These are phyloP conservation scores for Microhierax caerulescens DNA, from an alignment of 2,797 vertebrate species.

Conservation along the genomic window DNA sequence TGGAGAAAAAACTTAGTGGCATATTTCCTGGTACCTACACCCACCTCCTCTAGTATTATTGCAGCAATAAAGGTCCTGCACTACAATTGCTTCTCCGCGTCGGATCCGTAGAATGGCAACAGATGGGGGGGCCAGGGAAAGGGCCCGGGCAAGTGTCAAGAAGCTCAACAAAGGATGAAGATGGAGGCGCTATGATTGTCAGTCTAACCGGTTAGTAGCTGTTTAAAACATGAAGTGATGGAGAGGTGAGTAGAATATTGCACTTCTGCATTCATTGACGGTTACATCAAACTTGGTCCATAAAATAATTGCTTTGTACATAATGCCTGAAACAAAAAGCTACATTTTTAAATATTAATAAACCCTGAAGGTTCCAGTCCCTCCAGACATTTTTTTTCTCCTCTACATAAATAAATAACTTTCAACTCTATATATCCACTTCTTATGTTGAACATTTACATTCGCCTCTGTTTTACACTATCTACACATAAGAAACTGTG, in stretches of 20 bases:
- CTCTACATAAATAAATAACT: constrained; percentile 91
- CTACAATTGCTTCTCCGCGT: constrained; percentile 27
- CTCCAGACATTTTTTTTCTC: constrained; percentile 61
- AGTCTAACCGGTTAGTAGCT: constrained; percentile 64
- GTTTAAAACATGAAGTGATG: constrained; percentile 50
- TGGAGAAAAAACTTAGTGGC: background rate
- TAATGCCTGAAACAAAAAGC: constrained; percentile 77
- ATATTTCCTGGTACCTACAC: constrained; percentile 17
- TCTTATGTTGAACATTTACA: constrained; percentile 82
- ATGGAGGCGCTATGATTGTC: constrained; percentile 82
- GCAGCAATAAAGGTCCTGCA: constrained; percentile 63
- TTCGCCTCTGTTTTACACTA: constrained; percentile 80
- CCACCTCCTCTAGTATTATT: constrained; percentile 68
- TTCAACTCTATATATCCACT: constrained; percentile 79
- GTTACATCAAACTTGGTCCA: constrained; percentile 82
- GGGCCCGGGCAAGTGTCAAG: background rate
- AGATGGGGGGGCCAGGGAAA: background rate
- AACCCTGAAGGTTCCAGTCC: constrained; percentile 82
- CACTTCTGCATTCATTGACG: constrained; percentile 83
- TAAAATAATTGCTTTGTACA: constrained; percentile 81
- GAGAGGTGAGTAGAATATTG: constrained; percentile 79
- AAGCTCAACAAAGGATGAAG: constrained; percentile 37
- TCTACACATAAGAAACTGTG: constrained; percentile 80
- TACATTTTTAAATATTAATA: constrained; percentile 79
- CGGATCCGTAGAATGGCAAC: constrained; percentile 35